Base-by-base conservation (phyloP, 2,113 vertebrate species). In the Austrofundulus limnaeus region DNA sequence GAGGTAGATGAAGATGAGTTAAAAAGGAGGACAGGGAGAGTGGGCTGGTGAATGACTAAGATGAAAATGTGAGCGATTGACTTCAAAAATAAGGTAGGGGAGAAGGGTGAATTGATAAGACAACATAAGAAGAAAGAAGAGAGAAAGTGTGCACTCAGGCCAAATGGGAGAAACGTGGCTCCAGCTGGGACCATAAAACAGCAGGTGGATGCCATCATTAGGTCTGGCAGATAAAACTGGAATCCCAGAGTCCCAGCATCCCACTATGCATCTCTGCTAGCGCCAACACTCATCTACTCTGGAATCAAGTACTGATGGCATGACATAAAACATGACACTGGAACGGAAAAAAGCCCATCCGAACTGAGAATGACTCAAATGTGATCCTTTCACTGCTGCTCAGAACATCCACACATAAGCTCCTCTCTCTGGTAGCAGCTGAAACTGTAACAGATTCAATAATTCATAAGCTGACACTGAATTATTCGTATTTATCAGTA, bases 141-240 rank as follows among this genome's bases (percentile, higher is more conserved):
- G 71, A 61, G 68, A 67, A 66, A 72, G 41, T 72, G 67, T 76
- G 37, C 45, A 54, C 77, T 82, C 69, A 72, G 83, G 85, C 81
- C 70, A 87, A 94, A 93, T 95, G 91, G 92, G 93, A 93, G 93
- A 66, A 55, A 6, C 82, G 75, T 37, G 85, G 91, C 92, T 96
- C 95, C 94, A 96, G 95, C 94, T 96, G 95, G 92, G 95, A 92
- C 94, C 94, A 94, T 96, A 95, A 96, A 97, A 96, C 96, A 96
- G 95, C 95, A 97, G 95, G 95, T 97, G 96, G 95, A 94, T 90
- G 92, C 93, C 92, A 93, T 95, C 95, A 96, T 98, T 95, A 96
- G 94, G 92, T 92, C 94, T 93, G 93, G 94, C 94, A 95, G 94
- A 96, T 94, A 94, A 94, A 93, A 94, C 93, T 93, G 89, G 92